Conservation (phyloP, 2,888 invertebrate genomes). For the Ferrisia virgata region DNA sequence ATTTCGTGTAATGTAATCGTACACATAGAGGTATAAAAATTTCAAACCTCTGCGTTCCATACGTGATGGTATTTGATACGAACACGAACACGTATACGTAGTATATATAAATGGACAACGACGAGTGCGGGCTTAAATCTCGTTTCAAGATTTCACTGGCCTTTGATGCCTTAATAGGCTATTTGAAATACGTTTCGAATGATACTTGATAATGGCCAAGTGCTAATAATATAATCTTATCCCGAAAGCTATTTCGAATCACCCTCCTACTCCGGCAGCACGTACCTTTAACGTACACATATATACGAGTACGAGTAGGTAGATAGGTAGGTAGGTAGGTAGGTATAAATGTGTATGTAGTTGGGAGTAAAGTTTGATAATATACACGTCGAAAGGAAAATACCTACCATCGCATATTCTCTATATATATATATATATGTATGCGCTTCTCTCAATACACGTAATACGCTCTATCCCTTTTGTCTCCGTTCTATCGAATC, state of each 20-base stretch:
- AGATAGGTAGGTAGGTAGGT: too few species aligned
- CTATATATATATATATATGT: too few species aligned
- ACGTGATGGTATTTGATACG: neutral
- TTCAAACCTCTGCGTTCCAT: neutral
- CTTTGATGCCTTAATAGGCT: neutral
- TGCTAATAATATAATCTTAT: constrained; percentile 8
- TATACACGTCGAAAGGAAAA: neutral
- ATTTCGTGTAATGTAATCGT: too few species aligned
- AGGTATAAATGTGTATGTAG: too few species aligned
- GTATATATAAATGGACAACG: too few species aligned
- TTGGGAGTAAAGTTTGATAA: neutral
- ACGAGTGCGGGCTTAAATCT: neutral
- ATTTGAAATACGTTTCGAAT: neutral
- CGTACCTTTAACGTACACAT: neutral
- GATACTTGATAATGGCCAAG: neutral
- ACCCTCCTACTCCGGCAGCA: neutral
- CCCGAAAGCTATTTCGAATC: neutral
- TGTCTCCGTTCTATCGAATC: neutral
- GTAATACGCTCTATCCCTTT: neutral
- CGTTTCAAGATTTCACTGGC: neutral
- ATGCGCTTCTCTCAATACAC: neutral
- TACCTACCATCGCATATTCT: neutral
- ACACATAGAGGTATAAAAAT: too few species aligned
- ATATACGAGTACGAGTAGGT: too few species aligned
- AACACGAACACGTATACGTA: too few species aligned